These are phyloP conservation scores for Pelobates fuscus DNA, from an alignment of 2,113 vertebrate species.

Conservation along the genomic window DNA sequence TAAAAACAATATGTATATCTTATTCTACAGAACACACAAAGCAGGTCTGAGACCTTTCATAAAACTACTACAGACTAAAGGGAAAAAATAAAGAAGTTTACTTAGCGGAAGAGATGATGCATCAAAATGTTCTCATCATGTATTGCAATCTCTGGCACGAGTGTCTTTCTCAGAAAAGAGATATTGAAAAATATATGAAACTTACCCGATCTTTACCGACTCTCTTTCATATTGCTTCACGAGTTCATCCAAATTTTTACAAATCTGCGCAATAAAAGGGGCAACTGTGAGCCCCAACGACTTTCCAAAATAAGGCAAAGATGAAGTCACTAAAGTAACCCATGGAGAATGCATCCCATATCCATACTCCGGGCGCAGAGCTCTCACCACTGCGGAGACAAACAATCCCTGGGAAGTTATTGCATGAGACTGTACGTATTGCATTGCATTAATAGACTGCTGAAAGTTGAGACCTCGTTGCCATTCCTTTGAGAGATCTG, in stretches of 20 bases:
- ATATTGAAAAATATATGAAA: neutral
- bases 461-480: constrained; percentile 86
- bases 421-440: constrained; percentile 84
- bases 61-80: too few species aligned
- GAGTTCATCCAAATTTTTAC: constrained; percentile 91
- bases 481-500: constrained; percentile 87
- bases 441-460: constrained; percentile 86
- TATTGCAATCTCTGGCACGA: too few species aligned
- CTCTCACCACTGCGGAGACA: constrained; percentile 84
- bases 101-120: too few species aligned
- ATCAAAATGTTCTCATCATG: too few species aligned
- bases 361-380: constrained; percentile 87
- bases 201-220: constrained; percentile 78
- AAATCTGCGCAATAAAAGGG: constrained; percentile 88
- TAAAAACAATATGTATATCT: too few species aligned
- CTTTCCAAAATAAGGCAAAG: constrained; percentile 87
- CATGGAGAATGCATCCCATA: constrained; percentile 92
- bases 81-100: too few species aligned
- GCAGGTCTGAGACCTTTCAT: too few species aligned
- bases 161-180: too few species aligned
- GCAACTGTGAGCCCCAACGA: constrained; percentile 90
- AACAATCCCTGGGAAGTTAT: constrained; percentile 94
- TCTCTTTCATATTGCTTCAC: constrained; percentile 89
- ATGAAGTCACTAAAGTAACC: constrained; percentile 84
- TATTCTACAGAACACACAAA: too few species aligned